These are phyloP conservation scores for Slavum lentiscoides DNA, from an alignment of 2,888 invertebrate species.

Conservation along the genomic window DNA sequence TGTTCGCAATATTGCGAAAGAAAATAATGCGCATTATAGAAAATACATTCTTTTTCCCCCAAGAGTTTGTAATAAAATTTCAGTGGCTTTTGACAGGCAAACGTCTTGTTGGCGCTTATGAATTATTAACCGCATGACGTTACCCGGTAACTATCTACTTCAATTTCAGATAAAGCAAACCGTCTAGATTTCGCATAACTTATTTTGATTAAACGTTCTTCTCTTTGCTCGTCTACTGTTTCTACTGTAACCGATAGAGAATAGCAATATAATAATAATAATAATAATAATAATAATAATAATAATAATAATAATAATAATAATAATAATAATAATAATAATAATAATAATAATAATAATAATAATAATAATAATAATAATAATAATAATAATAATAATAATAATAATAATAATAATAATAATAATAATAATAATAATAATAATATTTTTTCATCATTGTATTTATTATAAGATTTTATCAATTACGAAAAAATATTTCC, in stretches of 20 bases:
- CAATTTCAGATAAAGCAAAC: constrained; percentile 40
- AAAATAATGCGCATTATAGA: not conserved
- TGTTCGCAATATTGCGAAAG: not conserved
- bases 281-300: too few species aligned
- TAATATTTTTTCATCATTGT: too few species aligned
- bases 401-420: too few species aligned
- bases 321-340: too few species aligned
- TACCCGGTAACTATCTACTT: constrained; percentile 36
- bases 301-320: too few species aligned
- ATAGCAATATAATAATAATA: not conserved
- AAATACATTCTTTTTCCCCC: too few species aligned
- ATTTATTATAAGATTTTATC: too few species aligned
- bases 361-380: too few species aligned
- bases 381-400: too few species aligned
- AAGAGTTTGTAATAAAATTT: constrained; percentile 9
- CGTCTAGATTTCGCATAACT: constrained; percentile 33
- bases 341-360: too few species aligned
- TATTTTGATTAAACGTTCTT: constrained; percentile 45
- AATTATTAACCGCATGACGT: constrained; percentile 40
- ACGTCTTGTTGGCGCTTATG: constrained; percentile 43
- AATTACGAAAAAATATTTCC: too few species aligned
- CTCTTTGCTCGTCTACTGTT: not conserved
- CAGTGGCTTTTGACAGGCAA: constrained; percentile 30
- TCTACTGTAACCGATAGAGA: not conserved
- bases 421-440: too few species aligned